Conservation (phyloP, 2,888 invertebrate genomes). For the Ypsolopha scabrella region DNA sequence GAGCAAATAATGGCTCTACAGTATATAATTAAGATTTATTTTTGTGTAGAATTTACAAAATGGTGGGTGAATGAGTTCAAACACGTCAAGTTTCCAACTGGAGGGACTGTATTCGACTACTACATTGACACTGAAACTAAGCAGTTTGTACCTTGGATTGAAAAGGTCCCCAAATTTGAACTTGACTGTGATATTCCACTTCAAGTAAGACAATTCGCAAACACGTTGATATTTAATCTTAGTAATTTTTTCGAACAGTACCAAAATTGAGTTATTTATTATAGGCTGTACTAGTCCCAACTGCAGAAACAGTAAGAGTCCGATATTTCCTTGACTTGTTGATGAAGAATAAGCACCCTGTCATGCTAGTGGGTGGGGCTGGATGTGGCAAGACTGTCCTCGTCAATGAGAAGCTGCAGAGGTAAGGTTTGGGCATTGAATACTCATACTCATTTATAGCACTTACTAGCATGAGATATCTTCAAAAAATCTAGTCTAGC, state of each 20-base stretch:
- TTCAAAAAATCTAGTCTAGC: too few relatives aligned
- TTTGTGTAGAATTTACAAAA: constrained; percentile 84
- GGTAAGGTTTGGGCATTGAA: constrained; percentile 24
- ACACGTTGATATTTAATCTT: background rate
- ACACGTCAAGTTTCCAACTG: constrained; percentile 89
- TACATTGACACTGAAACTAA: constrained; percentile 93
- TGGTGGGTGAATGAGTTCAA: constrained; percentile 99
- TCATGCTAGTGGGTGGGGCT: constrained; percentile 94
- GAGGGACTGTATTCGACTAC: constrained; percentile 95
- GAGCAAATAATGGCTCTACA: background rate
- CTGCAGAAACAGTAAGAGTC: constrained; percentile 91
- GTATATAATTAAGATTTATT: background rate
- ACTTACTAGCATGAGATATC: background rate
- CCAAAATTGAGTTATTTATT: constrained; percentile 14
- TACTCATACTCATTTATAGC: background rate
- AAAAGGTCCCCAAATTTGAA: constrained; percentile 90
- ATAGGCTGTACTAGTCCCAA: constrained; percentile 91
- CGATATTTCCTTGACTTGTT: constrained; percentile 90
- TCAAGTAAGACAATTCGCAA: constrained; percentile 67
- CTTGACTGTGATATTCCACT: constrained; percentile 92
- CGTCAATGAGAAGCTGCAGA: constrained; percentile 77
- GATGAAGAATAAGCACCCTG: constrained; percentile 89
- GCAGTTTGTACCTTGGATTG: constrained; percentile 90
- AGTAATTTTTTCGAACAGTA: background rate
- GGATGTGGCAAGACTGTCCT: constrained; percentile 95